A percentile compares a stretch with the other conserved stretches of the same genome.
Evolutionary conservation across 2,888 invertebrate species (phyloP).

Genomic region (Lacanobia wlatinum): DNA sequence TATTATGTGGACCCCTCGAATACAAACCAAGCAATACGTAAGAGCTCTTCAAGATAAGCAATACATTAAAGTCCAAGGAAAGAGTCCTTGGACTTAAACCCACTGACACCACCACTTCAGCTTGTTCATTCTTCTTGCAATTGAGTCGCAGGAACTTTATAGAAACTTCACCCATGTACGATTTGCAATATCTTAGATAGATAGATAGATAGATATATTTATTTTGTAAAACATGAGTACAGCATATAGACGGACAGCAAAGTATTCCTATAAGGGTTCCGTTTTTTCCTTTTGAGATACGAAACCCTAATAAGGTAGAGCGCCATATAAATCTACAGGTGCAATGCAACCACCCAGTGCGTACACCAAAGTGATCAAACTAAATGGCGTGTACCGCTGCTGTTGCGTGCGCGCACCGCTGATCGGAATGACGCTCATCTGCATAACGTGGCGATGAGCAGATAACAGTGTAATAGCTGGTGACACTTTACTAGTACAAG

Average conservation of each 20-base stretch:
- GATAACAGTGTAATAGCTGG: constrained; percentile 19
- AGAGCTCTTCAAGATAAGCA: constrained; percentile 4
- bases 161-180: not conserved
- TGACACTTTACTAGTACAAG: constrained; percentile 21
- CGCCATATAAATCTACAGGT: not conserved
- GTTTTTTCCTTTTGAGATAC: no score
- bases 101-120: not conserved
- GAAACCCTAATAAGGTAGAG: no score
- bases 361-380: not conserved
- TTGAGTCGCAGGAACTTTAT: no score
- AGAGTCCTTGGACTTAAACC: no score
- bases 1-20: not conserved
- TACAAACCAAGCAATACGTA: constrained; percentile 2
- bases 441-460: constrained; percentile 20
- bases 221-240: no score
- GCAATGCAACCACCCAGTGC: constrained; percentile 7
- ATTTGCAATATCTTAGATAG: no score
- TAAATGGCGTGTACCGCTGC: constrained; percentile 21
- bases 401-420: constrained; percentile 21
- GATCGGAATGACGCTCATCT: constrained; percentile 39
- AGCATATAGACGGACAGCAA: no score
- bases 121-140: not conserved
- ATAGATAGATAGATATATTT: no score
- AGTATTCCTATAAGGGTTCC: no score
- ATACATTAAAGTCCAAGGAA: not conserved